These are phyloP conservation scores for Sula dactylatra DNA, from an alignment of 2,113 vertebrate genomes.

Conservation along the genomic window DNA sequence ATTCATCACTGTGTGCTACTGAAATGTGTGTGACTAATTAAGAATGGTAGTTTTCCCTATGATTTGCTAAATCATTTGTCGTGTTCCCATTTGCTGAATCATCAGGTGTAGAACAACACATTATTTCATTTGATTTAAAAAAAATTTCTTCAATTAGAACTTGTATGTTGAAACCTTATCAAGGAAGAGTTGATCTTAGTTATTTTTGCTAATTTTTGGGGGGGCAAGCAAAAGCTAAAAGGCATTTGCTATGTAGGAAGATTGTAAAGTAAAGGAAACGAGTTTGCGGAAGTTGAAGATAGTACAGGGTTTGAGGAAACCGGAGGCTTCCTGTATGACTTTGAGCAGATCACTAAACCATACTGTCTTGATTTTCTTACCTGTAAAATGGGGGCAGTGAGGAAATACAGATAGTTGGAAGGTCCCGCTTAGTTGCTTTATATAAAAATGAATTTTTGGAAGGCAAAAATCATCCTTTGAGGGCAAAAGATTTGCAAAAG, in stretches of 20 bases:
- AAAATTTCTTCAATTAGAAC: background rate
- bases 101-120: background rate
- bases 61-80: background rate
- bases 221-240: background rate
- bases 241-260: background rate
- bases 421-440: background rate
- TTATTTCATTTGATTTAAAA: background rate
- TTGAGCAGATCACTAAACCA: background rate
- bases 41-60: background rate
- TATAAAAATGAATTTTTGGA: background rate
- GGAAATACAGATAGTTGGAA: background rate
- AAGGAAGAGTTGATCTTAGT: background rate
- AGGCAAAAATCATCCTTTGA: background rate
- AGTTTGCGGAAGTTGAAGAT: constrained; percentile 38
- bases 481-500: background rate
- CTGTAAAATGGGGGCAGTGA: background rate
- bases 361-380: background rate
- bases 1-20: background rate
- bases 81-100: background rate
- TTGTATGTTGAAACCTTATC: background rate
- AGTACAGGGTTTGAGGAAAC: constrained; percentile 26
- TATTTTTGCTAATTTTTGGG: background rate
- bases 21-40: background rate
- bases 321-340: constrained; percentile 44
- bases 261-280: constrained; percentile 6